Evolutionary conservation across 2,888 invertebrate genomes (phyloP), one percentile per base, ranked within the genome.

Genomic region (Gibbula magus): DNA sequence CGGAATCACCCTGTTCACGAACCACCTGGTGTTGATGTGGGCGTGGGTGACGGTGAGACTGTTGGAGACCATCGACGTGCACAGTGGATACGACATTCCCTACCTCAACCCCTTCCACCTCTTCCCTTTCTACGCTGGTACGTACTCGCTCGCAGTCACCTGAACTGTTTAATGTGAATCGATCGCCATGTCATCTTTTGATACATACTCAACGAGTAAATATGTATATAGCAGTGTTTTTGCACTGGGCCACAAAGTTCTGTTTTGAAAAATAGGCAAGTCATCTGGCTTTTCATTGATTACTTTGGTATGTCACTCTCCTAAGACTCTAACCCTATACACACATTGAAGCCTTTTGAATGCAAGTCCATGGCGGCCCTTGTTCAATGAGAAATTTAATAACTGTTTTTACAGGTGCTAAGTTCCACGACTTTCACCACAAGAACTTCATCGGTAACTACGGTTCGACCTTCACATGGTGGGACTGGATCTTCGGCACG

Each of bases 371-470:
- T n/a, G n/a, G n/a, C n/a, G n/a, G n/a, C n/a, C n/a, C n/a, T n/a
- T 20, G n/a, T 13, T 51, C 7, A 75, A 51, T n/a, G n/a, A n/a
- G n/a, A n/a, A n/a, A 39, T 51, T 51, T 16, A 4, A 45, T 2
- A n/a, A 29, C n/a, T 13, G 22, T 29, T 45, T 20, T 79, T 76
- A 2, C 82, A 91, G 91, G 91, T n/a, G 82, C 90, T 25, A 82
- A 86, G 32, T 90, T 89, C 84, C 91, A 91, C 75, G 91, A 91
- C 80, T 91, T 91, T 81, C 91, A 91, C 79, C 91, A 91, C 84
- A 86, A 87, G 82, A 91, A 91, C 86, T 91, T 91, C 83, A 82
- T 81, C 25, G 91, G 91, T 8, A 91, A 91, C 83, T 91, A 91
- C 81, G 82, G 90, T 7, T 91, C 91, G 2, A 88, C 89, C 2